Percentiles rank a stretch among this genome's conserved stretches.
Conservation (phyloP, 1,140 invertebrate species). For the Trichomalopsis sarcophagae region DNA sequence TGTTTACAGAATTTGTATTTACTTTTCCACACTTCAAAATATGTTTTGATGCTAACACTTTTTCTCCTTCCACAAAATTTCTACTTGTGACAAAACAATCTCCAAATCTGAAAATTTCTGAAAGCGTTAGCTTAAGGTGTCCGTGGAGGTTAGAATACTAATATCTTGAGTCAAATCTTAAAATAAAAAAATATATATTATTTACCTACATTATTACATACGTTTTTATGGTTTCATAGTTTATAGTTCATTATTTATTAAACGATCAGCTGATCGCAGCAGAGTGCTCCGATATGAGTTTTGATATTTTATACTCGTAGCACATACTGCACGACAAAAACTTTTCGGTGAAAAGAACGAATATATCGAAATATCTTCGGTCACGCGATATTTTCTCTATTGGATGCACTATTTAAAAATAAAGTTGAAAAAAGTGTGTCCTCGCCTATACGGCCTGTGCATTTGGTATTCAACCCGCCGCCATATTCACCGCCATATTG, state of each 20-base stretch:
- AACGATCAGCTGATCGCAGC: not conserved
- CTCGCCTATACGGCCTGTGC: not conserved
- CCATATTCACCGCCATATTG: not conserved
- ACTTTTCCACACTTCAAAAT: too few species aligned
- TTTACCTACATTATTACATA: too few species aligned
- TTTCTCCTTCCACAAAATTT: too few species aligned
- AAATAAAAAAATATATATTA: too few species aligned
- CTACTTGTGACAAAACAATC: too few species aligned
- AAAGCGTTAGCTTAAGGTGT: too few species aligned
- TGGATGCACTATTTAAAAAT: not conserved
- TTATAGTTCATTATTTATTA: not conserved
- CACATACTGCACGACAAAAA: not conserved
- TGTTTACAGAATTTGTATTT: too few species aligned
- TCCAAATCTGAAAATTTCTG: too few species aligned
- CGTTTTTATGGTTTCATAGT: too few species aligned
- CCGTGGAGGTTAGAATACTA: too few species aligned
- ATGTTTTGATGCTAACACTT: too few species aligned
- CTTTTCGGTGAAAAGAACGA: not conserved
- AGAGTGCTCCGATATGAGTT: not conserved
- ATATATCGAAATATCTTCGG: not conserved
- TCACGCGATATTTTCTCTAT: not conserved
- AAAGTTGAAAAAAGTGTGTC: not conserved
- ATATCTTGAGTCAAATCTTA: too few species aligned
- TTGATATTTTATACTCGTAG: not conserved
- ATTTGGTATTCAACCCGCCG: not conserved